phyloP scores from a whole-genome alignment of 1,140 invertebrate genomes.

The Drosophila pectinifera region DNA sequence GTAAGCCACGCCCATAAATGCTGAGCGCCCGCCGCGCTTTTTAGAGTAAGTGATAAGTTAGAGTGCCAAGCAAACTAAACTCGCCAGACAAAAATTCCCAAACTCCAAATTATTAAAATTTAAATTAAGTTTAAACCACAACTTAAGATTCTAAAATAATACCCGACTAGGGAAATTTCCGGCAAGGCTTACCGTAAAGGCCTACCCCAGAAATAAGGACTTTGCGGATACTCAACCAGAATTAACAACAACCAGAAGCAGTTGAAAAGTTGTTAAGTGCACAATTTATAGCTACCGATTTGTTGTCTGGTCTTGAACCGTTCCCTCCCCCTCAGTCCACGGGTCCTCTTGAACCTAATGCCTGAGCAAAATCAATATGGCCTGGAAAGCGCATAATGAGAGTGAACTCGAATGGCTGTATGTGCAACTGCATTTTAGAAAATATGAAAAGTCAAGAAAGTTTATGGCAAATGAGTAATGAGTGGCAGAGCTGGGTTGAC shows the following conservation, averaged over 20 bases:
- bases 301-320: conserved; percentile 61
- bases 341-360: conserved; percentile 57
- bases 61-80: conserved; percentile 39
- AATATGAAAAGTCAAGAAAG: conserved; percentile 79
- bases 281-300: conserved; percentile 78
- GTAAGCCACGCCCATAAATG: conserved; percentile 40
- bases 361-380: conserved; percentile 73
- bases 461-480: conserved; percentile 81
- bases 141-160: conserved; percentile 22
- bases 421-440: conserved; percentile 66
- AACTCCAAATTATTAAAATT: conserved; percentile 50
- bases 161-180: conserved; percentile 1
- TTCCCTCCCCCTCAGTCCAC: conserved; percentile 13
- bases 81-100: conserved; percentile 34
- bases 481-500: conserved; percentile 66
- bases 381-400: conserved; percentile 60
- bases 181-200: conserved; percentile 29
- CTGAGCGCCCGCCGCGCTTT: not conserved
- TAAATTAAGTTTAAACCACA: conserved; percentile 49
- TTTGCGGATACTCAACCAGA: conserved; percentile 44
- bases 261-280: conserved; percentile 78
- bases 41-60: conserved; percentile 14
- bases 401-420: conserved; percentile 15
- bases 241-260: conserved; percentile 52
- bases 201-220: conserved; percentile 32